Conservation (phyloP, 2,797 vertebrate genomes). For the Hoplostethus mediterraneus region DNA sequence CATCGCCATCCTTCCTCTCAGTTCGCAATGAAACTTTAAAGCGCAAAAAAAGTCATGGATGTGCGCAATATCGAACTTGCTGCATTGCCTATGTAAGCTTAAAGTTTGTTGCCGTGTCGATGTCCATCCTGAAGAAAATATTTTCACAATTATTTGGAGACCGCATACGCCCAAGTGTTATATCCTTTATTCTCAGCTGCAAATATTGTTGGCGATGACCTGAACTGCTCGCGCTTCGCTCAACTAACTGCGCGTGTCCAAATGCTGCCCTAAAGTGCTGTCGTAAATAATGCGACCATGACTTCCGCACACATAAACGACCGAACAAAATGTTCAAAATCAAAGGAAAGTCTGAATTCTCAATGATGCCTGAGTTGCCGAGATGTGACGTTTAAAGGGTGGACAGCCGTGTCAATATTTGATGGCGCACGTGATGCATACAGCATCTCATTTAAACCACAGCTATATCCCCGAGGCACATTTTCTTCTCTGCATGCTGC, state of each 20-base stretch:
- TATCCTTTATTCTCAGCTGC: background rate
- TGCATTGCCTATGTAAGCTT: no score
- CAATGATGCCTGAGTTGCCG: no score
- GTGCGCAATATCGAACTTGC: background rate
- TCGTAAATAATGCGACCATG: conserved; percentile 19
- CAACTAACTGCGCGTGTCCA: background rate
- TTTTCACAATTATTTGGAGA: background rate
- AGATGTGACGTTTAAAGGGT: no score
- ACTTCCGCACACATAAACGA: no score
- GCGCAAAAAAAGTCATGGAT: background rate
- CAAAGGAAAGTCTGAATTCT: no score
- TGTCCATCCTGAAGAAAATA: background rate
- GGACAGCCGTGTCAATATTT: no score
- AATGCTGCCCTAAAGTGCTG: conserved; percentile 42
- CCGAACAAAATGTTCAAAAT: no score
- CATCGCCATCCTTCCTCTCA: conserved; percentile 42
- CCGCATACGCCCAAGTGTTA: background rate
- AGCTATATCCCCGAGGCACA: no score
- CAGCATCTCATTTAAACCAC: no score
- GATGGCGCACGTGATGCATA: no score
- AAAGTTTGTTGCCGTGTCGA: background rate
- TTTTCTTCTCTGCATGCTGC: no score
- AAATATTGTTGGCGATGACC: background rate
- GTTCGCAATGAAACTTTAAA: conserved; percentile 12
- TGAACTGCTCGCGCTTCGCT: no score